Percentiles rank a stretch among this genome's conserved stretches.
These are phyloP conservation scores for Coendou prehensilis DNA, from an alignment of 2,797 vertebrate genomes.

Conservation along the genomic window DNA sequence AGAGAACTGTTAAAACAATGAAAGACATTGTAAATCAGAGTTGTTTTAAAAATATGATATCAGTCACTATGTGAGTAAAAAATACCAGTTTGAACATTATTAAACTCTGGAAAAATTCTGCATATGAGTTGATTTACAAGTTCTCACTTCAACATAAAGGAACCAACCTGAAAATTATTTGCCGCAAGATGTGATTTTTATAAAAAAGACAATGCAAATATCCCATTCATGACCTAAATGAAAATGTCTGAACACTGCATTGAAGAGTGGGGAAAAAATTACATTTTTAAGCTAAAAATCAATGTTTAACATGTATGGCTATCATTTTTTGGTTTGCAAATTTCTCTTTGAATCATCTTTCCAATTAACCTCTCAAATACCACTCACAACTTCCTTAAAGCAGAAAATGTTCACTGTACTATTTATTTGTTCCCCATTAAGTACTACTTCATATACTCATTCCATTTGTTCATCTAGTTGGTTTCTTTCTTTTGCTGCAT, in stretches of 20 bases:
- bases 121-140: not conserved
- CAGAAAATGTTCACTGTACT: not conserved
- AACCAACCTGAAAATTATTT: not conserved
- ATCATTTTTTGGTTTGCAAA: not conserved
- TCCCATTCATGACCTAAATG: not conserved
- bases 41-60: not conserved
- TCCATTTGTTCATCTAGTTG: not conserved
- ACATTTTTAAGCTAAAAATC: slow-evolving; percentile 54
- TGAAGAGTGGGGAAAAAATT: not conserved
- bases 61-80: not conserved
- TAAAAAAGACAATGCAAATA: not conserved
- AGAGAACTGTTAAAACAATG: not conserved
- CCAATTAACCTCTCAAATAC: slow-evolving; percentile 25
- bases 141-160: slow-evolving; percentile 33
- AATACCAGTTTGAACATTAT: not conserved
- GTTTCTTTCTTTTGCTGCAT: not conserved
- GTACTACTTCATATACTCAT: not conserved
- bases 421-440: not conserved
- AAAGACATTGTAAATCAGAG: slow-evolving; percentile 26
- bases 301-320: slow-evolving; percentile 4
- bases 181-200: not conserved
- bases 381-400: not conserved
- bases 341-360: slow-evolving; percentile 6
- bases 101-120: not conserved
- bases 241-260: not conserved